Conservation (phyloP, 2,888 invertebrate species). For the Netelia fuscicornis region DNA sequence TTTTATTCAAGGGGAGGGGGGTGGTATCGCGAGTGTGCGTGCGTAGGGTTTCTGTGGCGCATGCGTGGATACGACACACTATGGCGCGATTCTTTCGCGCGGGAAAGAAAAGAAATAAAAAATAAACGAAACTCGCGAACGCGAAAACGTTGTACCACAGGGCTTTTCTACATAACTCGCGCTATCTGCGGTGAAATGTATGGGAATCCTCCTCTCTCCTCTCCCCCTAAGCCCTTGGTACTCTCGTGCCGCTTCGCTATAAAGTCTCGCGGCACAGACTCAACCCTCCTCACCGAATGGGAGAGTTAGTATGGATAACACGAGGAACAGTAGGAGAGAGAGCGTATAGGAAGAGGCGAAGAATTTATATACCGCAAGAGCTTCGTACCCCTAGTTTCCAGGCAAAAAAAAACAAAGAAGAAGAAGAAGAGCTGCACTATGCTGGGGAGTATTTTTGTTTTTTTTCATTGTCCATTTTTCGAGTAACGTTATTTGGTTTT, state of each 20-base stretch:
- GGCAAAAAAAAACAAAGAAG: too few relatives aligned
- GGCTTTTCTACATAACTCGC: not conserved
- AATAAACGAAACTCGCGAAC: not conserved
- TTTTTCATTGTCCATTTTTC: not conserved
- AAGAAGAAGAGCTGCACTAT: not conserved
- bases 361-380: not conserved
- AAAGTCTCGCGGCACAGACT: not conserved
- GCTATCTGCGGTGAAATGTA: not conserved
- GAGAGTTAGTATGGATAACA: not conserved
- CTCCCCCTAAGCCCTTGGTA: not conserved
- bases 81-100: not conserved
- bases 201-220: not conserved
- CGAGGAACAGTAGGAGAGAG: not conserved
- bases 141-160: not conserved
- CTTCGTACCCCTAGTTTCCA: not conserved
- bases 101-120: not conserved
- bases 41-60: not conserved
- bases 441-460: not conserved
- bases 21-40: not conserved
- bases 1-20: too few relatives aligned
- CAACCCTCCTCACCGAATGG: not conserved
- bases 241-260: not conserved
- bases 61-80: too few relatives aligned
- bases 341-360: not conserved
- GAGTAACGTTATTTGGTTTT: not conserved